phyloP scores from a whole-genome alignment of 2,797 vertebrate genomes.

The Falco rusticolus region DNA sequence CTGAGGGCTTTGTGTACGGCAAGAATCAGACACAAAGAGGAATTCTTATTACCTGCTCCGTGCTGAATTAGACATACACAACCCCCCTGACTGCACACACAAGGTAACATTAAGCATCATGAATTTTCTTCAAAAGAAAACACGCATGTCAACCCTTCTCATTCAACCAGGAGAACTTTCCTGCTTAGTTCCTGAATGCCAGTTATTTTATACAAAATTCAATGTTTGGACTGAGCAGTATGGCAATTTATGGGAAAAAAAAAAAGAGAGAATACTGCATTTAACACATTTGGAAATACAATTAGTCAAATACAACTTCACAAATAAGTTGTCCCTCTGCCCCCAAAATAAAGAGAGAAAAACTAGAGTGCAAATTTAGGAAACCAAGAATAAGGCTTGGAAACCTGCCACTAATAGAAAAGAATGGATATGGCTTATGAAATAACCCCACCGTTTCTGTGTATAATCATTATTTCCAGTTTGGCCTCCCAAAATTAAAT shows the following conservation, averaged over 20 bases:
- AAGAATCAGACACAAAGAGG: constrained; percentile 1
- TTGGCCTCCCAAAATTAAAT: constrained; percentile 53
- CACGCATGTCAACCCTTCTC: background rate
- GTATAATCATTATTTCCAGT: constrained; percentile 49
- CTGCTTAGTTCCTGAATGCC: background rate
- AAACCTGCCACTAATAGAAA: constrained; percentile 25
- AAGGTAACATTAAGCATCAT: background rate
- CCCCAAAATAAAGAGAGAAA: background rate
- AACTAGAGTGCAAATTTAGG: constrained; percentile 24
- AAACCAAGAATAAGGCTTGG: constrained; percentile 37
- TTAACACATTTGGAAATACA: background rate
- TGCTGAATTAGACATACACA: background rate
- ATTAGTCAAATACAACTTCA: background rate
- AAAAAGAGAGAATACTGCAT: background rate
- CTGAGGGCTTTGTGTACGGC: background rate
- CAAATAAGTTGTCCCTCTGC: background rate
- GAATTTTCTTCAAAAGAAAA: background rate
- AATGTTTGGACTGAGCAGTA: background rate
- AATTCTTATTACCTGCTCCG: background rate
- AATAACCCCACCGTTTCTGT: constrained; percentile 41
- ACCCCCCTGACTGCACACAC: constrained; percentile 1
- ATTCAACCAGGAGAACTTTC: background rate
- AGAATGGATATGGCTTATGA: background rate
- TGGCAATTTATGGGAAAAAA: background rate
- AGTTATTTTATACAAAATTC: background rate